Percentiles rank a stretch among this genome's conserved stretches.
phyloP scores from a whole-genome alignment of 2,797 vertebrate genomes.

The Limosa lapponica region DNA sequence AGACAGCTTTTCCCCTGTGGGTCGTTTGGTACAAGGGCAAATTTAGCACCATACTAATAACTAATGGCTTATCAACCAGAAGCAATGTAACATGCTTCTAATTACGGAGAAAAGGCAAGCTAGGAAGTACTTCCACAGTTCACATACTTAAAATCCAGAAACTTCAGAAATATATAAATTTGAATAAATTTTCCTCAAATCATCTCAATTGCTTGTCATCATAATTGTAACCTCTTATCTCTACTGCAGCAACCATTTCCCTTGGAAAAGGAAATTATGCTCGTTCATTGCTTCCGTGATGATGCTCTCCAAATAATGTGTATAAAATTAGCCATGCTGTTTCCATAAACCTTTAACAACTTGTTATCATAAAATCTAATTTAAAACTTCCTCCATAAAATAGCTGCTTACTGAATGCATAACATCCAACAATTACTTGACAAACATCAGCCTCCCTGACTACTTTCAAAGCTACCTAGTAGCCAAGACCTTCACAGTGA shows the following conservation, averaged over 20 bases:
- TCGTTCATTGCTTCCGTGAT: neutral
- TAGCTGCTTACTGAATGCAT: neutral
- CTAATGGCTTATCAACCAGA: slow-evolving; percentile 32
- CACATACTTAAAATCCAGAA: neutral
- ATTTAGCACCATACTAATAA: slow-evolving; percentile 1
- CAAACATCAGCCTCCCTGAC: neutral
- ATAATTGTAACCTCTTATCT: slow-evolving; percentile 14
- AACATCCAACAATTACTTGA: neutral
- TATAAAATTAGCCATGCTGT: neutral
- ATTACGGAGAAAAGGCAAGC: neutral
- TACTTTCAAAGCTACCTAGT: neutral
- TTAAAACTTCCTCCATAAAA: neutral
- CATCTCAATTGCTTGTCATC: neutral
- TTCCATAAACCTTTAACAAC: neutral
- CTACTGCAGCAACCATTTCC: neutral
- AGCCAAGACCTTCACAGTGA: neutral
- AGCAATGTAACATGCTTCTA: slow-evolving; percentile 15
- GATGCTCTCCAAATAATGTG: neutral
- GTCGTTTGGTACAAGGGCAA: slow-evolving; percentile 23
- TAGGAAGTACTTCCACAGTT: neutral
- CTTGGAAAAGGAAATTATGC: neutral
- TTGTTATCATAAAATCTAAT: neutral
- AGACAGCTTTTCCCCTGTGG: slow-evolving; percentile 29
- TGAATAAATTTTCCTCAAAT: slow-evolving; percentile 1
- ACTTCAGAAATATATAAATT: neutral